Base-by-base conservation (phyloP, 1,140 invertebrate genomes). In the Plectrocnemia conspersa region DNA sequence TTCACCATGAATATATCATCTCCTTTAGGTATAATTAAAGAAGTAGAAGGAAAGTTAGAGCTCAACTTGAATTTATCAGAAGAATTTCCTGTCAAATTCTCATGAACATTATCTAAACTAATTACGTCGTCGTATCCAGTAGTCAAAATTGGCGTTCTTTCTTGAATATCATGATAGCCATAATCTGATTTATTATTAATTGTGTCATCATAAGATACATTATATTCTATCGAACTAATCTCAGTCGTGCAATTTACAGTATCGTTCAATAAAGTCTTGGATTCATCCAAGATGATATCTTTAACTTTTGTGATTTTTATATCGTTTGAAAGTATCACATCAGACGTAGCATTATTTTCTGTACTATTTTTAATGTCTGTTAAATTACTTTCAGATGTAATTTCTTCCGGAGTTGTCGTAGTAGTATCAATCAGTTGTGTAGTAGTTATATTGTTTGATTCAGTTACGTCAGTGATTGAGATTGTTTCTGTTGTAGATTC, bases 1-100 rank as follows among this genome's bases (percentile, higher is more conserved):
- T 62, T 62, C 4, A 62, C 59, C 59, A 62, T 62, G 27, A 62
- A 58, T 13, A 62, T 58, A 48, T 62, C 59, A 58, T 62, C 49
- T 21, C 58, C 56, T 48, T 62, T 62, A 10, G 59, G 59, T 4
- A 62, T 62, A 41, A 58, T 58, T n/a, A 62, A 24, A 0, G 59
- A 58, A 13, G 56, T 58, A 19, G 59, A 55, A 21, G 59, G 56
- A 33, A 52, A 58, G 36, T 62, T 50, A 1, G 56, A 50, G 10
- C 16, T 36, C 10, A 58, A 41, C 21, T 21, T 54, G 18, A 45
- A 41, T 35, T 50, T 44, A 29, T 50, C 50, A 24, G 18, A 15
- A 2, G 24, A 16, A 46, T 56, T 49, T 41, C 56, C 44, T 54
- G 48, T 54, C 23, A 22, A 25, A 32, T 24, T 38, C 44, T 6